These are phyloP conservation scores for Luscinia luscinia DNA, from an alignment of 2,797 vertebrate genomes.

Conservation along the genomic window DNA sequence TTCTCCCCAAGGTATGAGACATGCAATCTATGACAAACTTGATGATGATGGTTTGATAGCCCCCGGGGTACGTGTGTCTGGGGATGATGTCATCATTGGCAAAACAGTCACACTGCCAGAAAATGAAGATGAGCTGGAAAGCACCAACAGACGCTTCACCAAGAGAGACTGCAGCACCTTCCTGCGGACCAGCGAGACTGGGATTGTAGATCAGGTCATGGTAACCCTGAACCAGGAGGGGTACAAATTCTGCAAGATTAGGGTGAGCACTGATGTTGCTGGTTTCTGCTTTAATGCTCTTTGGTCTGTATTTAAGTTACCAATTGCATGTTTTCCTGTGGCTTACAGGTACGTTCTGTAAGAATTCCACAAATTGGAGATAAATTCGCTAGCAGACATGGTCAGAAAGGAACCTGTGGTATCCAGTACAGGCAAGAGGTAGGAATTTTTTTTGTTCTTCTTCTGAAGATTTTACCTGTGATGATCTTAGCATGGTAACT, in stretches of 20 bases:
- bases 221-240: conserved; percentile 98
- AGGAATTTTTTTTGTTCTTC: not conserved
- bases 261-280: conserved; percentile 78
- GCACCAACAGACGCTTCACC: conserved; percentile 92
- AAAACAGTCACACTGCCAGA: conserved; percentile 96
- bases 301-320: not conserved
- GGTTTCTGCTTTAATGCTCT: not conserved
- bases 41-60: conserved; percentile 97
- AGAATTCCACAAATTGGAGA: conserved; percentile 98
- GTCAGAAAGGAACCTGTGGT: conserved; percentile 98
- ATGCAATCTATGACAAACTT: conserved; percentile 97
- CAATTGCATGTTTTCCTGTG: not conserved
- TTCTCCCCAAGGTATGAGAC: conserved; percentile 88
- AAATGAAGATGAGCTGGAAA: conserved; percentile 95
- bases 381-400: conserved; percentile 97
- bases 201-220: conserved; percentile 99
- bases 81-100: conserved; percentile 98
- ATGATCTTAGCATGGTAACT: not conserved
- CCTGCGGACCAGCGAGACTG: conserved; percentile 94
- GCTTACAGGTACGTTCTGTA: conserved; percentile 91
- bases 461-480: not conserved
- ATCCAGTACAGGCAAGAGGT: conserved; percentile 99
- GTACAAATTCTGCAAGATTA: conserved; percentile 99
- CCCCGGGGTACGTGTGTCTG: conserved; percentile 94
- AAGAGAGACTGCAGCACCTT: conserved; percentile 98